A percentile compares a stretch with the other conserved stretches of the same genome.
Conservation (phyloP, 2,888 invertebrate species). For the Tromatobia lineatoria region DNA sequence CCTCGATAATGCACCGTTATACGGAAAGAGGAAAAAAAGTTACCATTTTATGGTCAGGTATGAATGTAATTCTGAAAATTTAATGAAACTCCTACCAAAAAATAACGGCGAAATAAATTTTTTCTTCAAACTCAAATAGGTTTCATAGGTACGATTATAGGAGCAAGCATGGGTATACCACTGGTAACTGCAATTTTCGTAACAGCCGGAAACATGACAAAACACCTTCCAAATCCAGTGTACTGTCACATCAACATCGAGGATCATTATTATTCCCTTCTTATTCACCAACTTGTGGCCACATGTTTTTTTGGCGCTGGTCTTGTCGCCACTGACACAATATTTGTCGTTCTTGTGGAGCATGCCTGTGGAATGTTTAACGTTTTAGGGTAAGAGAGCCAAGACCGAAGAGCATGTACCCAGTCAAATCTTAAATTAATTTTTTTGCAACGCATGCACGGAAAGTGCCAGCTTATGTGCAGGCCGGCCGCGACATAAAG, state of each 20-base stretch:
- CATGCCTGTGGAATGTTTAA: constrained; percentile 14
- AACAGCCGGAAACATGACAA: neutral
- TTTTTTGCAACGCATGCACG: too few relatives aligned
- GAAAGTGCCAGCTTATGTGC: too few relatives aligned
- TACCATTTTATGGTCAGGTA: constrained; percentile 25
- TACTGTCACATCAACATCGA: constrained; percentile 39
- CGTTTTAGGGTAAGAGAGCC: neutral
- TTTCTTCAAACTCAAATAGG: neutral
- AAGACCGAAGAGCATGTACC: neutral
- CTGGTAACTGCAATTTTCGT: constrained; percentile 5
- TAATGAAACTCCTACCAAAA: neutral
- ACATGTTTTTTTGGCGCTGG: neutral
- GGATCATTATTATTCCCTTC: constrained; percentile 45
- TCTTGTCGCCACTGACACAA: constrained; percentile 31
- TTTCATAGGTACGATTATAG: neutral
- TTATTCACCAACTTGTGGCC: neutral
- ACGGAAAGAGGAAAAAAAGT: constrained; percentile 28
- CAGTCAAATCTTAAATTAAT: neutral
- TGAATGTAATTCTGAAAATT: neutral
- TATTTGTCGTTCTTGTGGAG: constrained; percentile 20
- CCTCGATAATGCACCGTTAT: constrained; percentile 24
- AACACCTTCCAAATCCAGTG: constrained; percentile 22
- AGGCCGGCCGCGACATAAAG: too few relatives aligned
- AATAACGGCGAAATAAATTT: too few relatives aligned
- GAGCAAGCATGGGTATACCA: neutral